Conservation (phyloP, 2,113 vertebrate species). For the Serilophus lunatus region DNA sequence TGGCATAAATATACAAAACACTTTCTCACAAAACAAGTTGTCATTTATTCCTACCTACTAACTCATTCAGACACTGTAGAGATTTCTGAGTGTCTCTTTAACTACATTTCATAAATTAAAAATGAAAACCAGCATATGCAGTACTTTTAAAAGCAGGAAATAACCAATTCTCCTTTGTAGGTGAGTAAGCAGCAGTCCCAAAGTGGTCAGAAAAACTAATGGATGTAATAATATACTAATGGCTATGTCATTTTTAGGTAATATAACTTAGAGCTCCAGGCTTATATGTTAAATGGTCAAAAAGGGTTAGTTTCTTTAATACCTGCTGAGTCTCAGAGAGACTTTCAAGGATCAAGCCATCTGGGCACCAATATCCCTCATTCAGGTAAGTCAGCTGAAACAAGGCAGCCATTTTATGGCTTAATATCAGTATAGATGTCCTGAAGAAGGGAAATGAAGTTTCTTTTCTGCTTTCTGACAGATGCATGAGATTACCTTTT, state of each 20-base stretch:
- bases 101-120: not conserved
- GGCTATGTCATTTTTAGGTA: not conserved
- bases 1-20: not conserved
- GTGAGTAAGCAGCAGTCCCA: not conserved
- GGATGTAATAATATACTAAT: not conserved
- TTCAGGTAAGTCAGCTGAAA: not conserved
- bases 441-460: not conserved
- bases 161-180: not conserved
- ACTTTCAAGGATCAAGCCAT: not conserved
- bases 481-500: not conserved
- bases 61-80: not conserved
- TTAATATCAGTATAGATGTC: not conserved
- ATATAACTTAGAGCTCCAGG: not conserved
- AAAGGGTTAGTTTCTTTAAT: not conserved
- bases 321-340: not conserved
- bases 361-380: not conserved
- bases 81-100: not conserved
- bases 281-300: not conserved
- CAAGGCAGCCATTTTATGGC: not conserved
- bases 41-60: not conserved
- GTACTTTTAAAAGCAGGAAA: not conserved
- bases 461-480: not conserved
- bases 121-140: not conserved
- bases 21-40: not conserved
- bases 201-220: not conserved